Evolutionary conservation across 2,797 vertebrate genomes (phyloP).

Genomic region (Babyrousa celebensis): DNA sequence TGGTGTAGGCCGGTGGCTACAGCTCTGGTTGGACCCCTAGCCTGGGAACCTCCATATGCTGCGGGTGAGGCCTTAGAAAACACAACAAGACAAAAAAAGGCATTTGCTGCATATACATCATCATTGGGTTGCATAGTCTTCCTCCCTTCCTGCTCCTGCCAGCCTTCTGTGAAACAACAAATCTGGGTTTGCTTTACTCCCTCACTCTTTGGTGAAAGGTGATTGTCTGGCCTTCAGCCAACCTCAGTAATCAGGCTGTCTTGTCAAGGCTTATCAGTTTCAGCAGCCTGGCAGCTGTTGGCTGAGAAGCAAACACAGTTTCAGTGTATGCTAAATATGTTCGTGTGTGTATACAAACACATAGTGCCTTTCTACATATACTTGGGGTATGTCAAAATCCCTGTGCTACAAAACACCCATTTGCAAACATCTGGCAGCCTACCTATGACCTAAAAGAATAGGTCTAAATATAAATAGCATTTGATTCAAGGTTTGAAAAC

Average conservation of each 20-base stretch:
- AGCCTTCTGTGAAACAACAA: conserved; percentile 68
- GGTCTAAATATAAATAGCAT: not conserved
- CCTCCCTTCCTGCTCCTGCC: not conserved
- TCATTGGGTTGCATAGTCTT: not conserved
- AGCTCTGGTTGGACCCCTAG: too few species aligned
- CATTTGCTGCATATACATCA: not conserved
- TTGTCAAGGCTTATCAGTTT: conserved; percentile 78
- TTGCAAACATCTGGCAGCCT: not conserved
- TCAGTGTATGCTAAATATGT: conserved; percentile 49
- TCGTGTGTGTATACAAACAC: not conserved
- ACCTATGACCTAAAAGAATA: not conserved
- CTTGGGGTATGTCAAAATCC: conserved; percentile 9
- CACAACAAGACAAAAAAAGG: not conserved
- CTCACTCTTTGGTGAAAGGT: conserved; percentile 72
- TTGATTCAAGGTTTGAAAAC: conserved; percentile 56
- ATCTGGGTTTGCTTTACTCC: conserved; percentile 70
- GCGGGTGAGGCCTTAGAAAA: too few species aligned
- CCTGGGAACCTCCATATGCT: too few species aligned
- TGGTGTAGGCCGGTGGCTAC: too few species aligned
- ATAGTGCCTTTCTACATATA: not conserved
- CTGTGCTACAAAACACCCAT: not conserved
- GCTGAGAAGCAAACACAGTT: conserved; percentile 73
- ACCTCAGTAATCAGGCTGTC: conserved; percentile 35
- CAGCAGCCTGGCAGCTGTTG: conserved; percentile 53
- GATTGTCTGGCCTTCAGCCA: conserved; percentile 75